Conservation (phyloP, 2,113 vertebrate genomes). For the Parotia lawesii region DNA sequence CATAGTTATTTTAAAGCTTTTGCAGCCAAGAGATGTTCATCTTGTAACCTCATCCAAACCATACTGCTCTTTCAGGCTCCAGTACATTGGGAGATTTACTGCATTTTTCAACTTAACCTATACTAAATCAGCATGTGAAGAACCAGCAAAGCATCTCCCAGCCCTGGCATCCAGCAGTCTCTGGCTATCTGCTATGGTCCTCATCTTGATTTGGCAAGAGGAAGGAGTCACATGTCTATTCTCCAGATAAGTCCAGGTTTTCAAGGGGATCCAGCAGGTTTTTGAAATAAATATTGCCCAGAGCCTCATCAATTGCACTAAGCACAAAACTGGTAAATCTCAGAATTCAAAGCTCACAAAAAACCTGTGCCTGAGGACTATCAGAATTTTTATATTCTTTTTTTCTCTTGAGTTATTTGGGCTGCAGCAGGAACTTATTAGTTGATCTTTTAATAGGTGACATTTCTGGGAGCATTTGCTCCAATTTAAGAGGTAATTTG, state of each 20-base stretch:
- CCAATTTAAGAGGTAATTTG: constrained; percentile 52
- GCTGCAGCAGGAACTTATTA: constrained; percentile 54
- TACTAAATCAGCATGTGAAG: background rate
- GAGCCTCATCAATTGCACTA: background rate
- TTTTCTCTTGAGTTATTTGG: background rate
- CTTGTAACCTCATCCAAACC: background rate
- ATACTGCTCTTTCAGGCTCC: background rate
- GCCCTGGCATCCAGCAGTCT: background rate
- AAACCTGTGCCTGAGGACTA: background rate
- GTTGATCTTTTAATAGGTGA: constrained; percentile 58
- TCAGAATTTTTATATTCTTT: background rate
- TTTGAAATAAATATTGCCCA: background rate
- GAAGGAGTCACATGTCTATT: background rate
- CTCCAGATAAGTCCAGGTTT: background rate
- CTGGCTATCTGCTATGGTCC: background rate
- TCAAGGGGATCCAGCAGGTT: background rate
- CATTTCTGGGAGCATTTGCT: constrained; percentile 52
- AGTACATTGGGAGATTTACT: background rate
- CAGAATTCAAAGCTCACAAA: background rate
- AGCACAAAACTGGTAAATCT: background rate
- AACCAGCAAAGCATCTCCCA: background rate
- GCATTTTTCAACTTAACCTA: background rate
- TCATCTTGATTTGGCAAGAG: background rate
- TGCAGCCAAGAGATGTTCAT: background rate
- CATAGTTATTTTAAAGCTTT: background rate